Base-by-base conservation (phyloP, 1,140 invertebrate genomes). In the Dendrolimus kikuchii region DNA sequence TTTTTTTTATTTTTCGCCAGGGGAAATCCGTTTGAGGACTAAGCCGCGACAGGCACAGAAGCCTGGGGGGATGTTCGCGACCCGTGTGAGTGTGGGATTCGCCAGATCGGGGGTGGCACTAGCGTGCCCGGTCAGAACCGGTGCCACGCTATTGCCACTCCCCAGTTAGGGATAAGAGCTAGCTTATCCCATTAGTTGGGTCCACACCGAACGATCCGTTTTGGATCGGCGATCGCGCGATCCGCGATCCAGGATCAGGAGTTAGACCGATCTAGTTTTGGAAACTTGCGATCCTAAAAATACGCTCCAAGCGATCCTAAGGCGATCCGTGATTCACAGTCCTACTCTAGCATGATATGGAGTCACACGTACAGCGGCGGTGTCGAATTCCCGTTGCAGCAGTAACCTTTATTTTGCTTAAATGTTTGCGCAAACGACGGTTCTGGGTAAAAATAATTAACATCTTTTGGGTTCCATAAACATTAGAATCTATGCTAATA, bases 371-470 rank as follows among this genome's bases (percentile, higher is more conserved):
- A 56, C 53, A 59, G 38, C 56, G 59, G 50, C 46, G 55, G 45
- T 55, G 53, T 54, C 47, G 49, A 45, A 49, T 63, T 53, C 53
- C 57, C 57, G 50, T 56, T 39, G 51, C 57, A 56, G 57, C 57
- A 60, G 51, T 51, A 63, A 63, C 45, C 43, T 53, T 53, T 60
- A 60, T 59, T 53, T 60, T 60, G 53, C 54, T 63, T 63, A 60
- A 54, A 57, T 54, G 44, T 47, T 64, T 64, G 55, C 62, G 62
- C 51, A 53, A 63, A 60, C 54, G 50, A 63, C 57, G 47, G 57
- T 63, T 55, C 41, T 64, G 58, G 54, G 46, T 64, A 23, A 64
- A 57, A 60, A 9, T 53, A 62, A 55, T 59, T 57, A 44, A 40
- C 9, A 64, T 60, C 51, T 51, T 65, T 58, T 23, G 23, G 23